These are phyloP conservation scores for Agonopterix alstromeriana DNA, from an alignment of 2,888 invertebrate genomes.

Conservation along the genomic window DNA sequence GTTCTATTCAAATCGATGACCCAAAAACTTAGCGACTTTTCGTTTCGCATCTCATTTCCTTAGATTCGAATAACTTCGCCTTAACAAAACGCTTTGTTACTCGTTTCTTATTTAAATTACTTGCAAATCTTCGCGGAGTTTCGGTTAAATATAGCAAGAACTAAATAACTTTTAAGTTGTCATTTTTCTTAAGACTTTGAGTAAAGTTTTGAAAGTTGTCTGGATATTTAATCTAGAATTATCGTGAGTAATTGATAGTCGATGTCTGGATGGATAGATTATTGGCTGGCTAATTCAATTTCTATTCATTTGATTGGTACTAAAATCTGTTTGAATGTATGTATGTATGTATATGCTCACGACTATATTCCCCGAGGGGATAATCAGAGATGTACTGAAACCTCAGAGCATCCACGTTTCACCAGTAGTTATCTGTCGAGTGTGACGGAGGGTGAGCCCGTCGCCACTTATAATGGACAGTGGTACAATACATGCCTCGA, in stretches of 20 bases:
- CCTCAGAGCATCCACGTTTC: too few species aligned
- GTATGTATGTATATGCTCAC: too few species aligned
- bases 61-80: slow-evolving; percentile 37
- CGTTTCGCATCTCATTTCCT: slow-evolving; percentile 43
- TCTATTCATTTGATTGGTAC: too few species aligned
- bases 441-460: too few species aligned
- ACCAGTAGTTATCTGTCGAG: too few species aligned
- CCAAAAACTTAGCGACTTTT: slow-evolving; percentile 32
- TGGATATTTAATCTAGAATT: background rate
- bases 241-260: background rate
- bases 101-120: slow-evolving; percentile 38
- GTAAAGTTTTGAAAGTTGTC: background rate
- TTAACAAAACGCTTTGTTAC: slow-evolving; percentile 45
- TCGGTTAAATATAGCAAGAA: slow-evolving; percentile 20
- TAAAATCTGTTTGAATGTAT: too few species aligned
- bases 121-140: slow-evolving; percentile 30
- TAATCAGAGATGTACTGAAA: too few species aligned
- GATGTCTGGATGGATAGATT: too few species aligned
- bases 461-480: too few species aligned
- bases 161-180: slow-evolving; percentile 19
- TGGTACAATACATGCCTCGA: too few species aligned
- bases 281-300: too few species aligned
- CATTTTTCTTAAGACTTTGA: slow-evolving; percentile 11
- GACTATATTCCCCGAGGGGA: too few species aligned
- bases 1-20: slow-evolving; percentile 13